Evolutionary conservation across 64 coral and sea anemone genomes (phyloP).

Genomic region (Porites australiensis): DNA sequence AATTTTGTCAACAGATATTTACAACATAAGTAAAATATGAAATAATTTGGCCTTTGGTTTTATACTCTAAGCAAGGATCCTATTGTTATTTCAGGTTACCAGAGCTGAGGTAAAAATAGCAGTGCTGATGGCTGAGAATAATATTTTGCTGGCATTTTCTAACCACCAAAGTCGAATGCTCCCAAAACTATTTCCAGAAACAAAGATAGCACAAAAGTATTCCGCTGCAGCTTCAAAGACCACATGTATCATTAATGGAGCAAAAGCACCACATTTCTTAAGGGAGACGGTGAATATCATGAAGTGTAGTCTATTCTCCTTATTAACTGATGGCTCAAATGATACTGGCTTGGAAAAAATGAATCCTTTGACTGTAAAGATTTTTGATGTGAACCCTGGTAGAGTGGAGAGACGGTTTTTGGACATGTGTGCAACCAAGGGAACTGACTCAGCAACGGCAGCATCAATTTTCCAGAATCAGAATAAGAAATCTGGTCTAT

Average conservation of each 20-base stretch:
- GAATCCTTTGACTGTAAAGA: constrained; percentile 9
- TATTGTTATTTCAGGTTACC: constrained; percentile 32
- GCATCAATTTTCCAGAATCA: constrained; percentile 37
- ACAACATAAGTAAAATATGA: background rate
- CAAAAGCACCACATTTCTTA: constrained; percentile 59
- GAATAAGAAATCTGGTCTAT: too few species aligned
- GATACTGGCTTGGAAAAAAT: constrained; percentile 18
- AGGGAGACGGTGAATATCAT: background rate
- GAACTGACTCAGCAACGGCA: constrained; percentile 36
- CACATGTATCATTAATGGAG: constrained; percentile 60
- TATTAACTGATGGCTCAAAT: background rate
- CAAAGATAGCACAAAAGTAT: constrained; percentile 37
- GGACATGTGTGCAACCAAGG: constrained; percentile 50
- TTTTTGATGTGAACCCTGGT: constrained; percentile 9
- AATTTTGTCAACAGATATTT: background rate
- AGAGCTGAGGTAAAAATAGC: constrained; percentile 65
- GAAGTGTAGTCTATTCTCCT: background rate
- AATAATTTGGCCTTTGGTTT: constrained; percentile 1
- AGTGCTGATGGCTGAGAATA: constrained; percentile 52
- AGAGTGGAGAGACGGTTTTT: constrained; percentile 17
- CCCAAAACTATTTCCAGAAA: background rate
- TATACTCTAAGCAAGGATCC: background rate
- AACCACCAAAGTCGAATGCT: constrained; percentile 29
- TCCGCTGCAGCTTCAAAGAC: constrained; percentile 63
- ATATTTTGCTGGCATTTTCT: constrained; percentile 60